phyloP scores from a whole-genome alignment of 2,113 vertebrate species.

The Thermophis baileyi region DNA sequence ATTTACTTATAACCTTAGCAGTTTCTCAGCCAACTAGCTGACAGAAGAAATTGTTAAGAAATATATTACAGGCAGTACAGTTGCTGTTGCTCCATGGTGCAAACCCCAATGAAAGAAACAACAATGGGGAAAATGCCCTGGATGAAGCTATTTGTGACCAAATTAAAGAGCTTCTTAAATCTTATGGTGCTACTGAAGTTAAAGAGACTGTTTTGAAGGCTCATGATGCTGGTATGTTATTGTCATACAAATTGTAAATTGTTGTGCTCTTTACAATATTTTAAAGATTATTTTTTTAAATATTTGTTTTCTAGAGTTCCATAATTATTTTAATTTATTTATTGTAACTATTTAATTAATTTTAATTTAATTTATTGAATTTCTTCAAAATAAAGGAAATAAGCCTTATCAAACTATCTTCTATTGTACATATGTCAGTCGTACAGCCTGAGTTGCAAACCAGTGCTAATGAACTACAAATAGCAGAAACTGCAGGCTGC shows the following conservation, averaged over 20 bases:
- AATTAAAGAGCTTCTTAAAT: conserved; percentile 73
- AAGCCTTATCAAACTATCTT: not conserved
- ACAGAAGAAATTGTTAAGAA: conserved; percentile 38
- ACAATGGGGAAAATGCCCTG: conserved; percentile 67
- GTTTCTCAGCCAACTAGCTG: not conserved
- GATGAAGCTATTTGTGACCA: conserved; percentile 62
- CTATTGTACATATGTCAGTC: not conserved
- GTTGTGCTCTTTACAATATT: not conserved
- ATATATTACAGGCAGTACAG: conserved; percentile 66
- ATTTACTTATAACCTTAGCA: not conserved
- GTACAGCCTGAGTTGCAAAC: not conserved
- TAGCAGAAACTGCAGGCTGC: not conserved
- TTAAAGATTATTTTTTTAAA: not conserved
- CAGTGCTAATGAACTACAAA: not conserved
- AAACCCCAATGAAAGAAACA: conserved; percentile 63
- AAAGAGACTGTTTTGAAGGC: not conserved
- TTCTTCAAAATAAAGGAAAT: not conserved
- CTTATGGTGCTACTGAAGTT: conserved; percentile 23
- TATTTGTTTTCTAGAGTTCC: conserved; percentile 6
- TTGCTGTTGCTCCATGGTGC: conserved; percentile 79
- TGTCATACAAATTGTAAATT: not conserved
- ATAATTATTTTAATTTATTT: not conserved
- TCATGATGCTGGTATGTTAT: conserved; percentile 51
- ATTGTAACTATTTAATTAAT: not conserved
- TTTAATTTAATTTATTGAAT: not conserved